Evolutionary conservation across 2,888 invertebrate species (phyloP).

Genomic region (Pyrrhosoma nymphula): DNA sequence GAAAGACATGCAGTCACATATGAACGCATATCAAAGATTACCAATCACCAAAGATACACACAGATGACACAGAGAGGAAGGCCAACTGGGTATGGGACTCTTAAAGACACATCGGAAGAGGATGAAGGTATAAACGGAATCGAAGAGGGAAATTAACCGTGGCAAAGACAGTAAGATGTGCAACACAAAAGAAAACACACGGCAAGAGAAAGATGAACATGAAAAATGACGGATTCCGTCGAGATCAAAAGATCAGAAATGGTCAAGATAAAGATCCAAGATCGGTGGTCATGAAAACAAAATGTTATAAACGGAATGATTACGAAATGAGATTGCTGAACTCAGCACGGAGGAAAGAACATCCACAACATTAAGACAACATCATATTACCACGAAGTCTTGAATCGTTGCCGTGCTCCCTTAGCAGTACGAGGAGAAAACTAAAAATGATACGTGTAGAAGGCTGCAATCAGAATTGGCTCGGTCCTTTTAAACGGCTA

Average conservation of each 20-base stretch:
- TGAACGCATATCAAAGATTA: conserved; percentile 18
- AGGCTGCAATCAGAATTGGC: neutral
- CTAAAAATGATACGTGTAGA: neutral
- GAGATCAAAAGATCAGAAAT: neutral
- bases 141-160: neutral
- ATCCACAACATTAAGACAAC: neutral
- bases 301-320: neutral
- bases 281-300: neutral
- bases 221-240: neutral
- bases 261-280: neutral
- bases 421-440: neutral
- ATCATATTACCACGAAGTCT: too few relatives aligned
- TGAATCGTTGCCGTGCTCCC: too few relatives aligned
- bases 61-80: conserved; percentile 2
- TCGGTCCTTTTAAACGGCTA: neutral
- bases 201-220: neutral
- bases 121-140: neutral
- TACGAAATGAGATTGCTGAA: neutral
- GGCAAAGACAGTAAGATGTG: neutral
- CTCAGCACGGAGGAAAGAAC: neutral
- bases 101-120: neutral
- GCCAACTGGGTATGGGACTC: neutral
- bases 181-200: neutral
- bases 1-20: neutral
- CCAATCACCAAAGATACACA: conserved; percentile 19